Base-by-base conservation (phyloP, 2,797 vertebrate species). In the Clarias fuscus region DNA sequence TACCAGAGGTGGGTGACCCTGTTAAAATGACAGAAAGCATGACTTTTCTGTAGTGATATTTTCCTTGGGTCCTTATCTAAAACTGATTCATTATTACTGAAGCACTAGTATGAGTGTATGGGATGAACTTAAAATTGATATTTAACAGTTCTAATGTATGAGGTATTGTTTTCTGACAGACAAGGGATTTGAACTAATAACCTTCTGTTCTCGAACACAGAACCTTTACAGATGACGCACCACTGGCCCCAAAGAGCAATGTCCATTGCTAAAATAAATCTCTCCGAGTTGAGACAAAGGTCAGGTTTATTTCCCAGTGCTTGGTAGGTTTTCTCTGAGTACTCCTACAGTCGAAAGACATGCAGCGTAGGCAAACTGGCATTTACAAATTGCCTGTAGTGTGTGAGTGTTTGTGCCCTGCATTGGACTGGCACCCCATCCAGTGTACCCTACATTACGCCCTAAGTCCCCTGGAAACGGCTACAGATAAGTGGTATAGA, bases 1-100 rank as follows among this genome's bases (percentile, higher is more conserved):
- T 84, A 99, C 98, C 91, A 99, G 86, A 0, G 94, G 72, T 0
- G 97, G 98, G 90, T 99, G 98, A 71, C 98, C 98, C 98, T 99
- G 78, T 64, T 8, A n/a, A 72, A 73, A 86, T 30, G 62, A 85
- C 10, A 88, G 37, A 70, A 85, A 37, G 7, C 64, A 58, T 20
- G 56, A 56, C 53, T 78, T 72, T 85, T 43, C 53, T 27, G 8
- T 20, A 27, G 10, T 10, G 3, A 22, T 33, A 18, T n/a, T 10
- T 37, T 58, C 17, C 2, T 1, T 22, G 53, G 40, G 33, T 27
- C 33, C 58, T 82, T 14, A 67, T 58, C 30, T 37, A 71, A 40
- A 20, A 10, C 20, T 43, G 18, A 75, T 58, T 59, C 4, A 53
- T 73, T 73, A 53, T 48, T n/a, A 53, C 73, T 27, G 2, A 17